phyloP scores from a whole-genome alignment of 2,888 invertebrate genomes.

The Lithophane ornitopus region DNA sequence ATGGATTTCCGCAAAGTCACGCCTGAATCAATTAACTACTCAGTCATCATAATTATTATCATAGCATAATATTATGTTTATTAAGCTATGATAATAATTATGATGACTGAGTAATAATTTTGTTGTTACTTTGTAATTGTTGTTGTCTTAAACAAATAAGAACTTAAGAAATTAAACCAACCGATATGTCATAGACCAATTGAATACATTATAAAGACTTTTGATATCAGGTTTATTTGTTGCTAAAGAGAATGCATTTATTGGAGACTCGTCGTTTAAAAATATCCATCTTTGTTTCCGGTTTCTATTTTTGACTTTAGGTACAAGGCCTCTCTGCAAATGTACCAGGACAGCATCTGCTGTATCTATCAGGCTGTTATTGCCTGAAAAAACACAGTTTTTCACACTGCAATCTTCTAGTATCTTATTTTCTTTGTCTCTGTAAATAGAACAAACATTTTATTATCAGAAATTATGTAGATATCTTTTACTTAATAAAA shows the following conservation, averaged over 20 bases:
- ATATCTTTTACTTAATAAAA: background rate
- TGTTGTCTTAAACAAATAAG: too few species aligned
- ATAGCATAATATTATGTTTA: too few species aligned
- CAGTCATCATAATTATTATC: too few species aligned
- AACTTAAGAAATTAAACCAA: constrained; percentile 67
- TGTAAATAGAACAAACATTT: constrained; percentile 63
- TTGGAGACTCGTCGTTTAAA: constrained; percentile 93
- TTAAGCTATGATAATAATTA: too few species aligned
- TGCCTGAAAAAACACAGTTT: constrained; percentile 91
- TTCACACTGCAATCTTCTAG: constrained; percentile 91
- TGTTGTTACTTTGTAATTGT: too few species aligned
- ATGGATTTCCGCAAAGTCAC: too few species aligned
- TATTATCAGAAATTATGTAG: background rate
- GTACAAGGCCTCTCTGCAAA: constrained; percentile 85
- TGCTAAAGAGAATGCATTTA: constrained; percentile 88
- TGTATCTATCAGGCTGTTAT: constrained; percentile 81
- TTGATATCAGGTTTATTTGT: constrained; percentile 74
- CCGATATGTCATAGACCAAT: constrained; percentile 93
- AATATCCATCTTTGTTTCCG: constrained; percentile 92
- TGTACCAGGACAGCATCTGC: constrained; percentile 92
- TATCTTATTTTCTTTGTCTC: constrained; percentile 82
- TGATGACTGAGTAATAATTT: too few species aligned
- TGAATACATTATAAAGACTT: constrained; percentile 91
- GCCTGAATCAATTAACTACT: too few species aligned
- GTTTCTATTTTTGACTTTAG: constrained; percentile 72